Base-by-base conservation (phyloP, 2,888 invertebrate species). In the Eubasilissa splendida region DNA sequence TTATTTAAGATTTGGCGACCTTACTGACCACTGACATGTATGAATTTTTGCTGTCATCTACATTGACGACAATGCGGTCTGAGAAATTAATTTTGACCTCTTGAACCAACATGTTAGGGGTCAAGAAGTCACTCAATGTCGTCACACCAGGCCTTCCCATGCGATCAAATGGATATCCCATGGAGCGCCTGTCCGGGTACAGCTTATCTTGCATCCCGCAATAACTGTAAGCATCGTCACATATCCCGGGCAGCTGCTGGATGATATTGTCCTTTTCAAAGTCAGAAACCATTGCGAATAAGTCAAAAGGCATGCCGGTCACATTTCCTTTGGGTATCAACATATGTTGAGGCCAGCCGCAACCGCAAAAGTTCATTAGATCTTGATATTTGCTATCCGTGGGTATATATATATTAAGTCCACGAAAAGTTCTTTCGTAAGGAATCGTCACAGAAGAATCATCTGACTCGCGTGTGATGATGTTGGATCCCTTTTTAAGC, bases 91-190 rank as follows among this genome's bases (percentile, higher is more conserved):
- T 92, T 10, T 88, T 91, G 75, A 95, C 87, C 84, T 94, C 93
- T 65, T 91, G 90, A 3, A 92, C 90, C 8, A 89, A 88, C 96
- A 96, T 96, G 86, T 96, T 96, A 1, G 92, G 89, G 1, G 93
- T 92, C n/a, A 93, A 87, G 87, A 95, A 94, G 86, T 93, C 91
- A 54, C 90, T 88, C 70, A 95, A 88, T 77, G 88, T 92, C 84
- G 90, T 88, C 52, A 92, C 93, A 0, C 91, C 90, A 79, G 86
- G 86, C 1, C 92, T 89, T 50, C 91, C 88, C 12, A 93, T 91
- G 22, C 95, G 89, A 87, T 95, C 94, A 90, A 95, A 94, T 12
- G 97, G 97, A 90, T 91, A 97, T 68, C 97, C 97, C 96, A 97
- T 97, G 7, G 95, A 87, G 79, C 95, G 92, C 59, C 92, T 91